Evolutionary conservation across 2,113 vertebrate species (phyloP).

Genomic region (Todiramphus saurophagus): DNA sequence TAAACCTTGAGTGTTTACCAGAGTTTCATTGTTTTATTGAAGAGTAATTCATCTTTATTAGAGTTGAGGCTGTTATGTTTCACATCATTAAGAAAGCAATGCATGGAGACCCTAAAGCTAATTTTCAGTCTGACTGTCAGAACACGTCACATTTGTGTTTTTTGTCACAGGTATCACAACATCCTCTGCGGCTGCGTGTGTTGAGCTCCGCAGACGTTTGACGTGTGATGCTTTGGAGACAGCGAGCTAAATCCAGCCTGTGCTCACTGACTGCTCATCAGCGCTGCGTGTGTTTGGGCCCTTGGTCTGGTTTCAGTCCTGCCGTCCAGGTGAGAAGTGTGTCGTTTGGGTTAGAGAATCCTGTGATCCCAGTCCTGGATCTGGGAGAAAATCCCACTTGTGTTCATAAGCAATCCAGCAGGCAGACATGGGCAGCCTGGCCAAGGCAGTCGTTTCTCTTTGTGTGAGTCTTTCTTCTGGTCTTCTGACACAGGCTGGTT

Average conservation of each 20-base stretch:
- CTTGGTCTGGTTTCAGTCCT: neutral
- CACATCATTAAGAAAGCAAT: slow-evolving; percentile 65
- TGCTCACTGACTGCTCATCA: neutral
- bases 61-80: slow-evolving; percentile 63
- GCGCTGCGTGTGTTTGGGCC: neutral
- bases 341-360: neutral
- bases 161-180: neutral
- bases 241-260: neutral
- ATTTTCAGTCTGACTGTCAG: slow-evolving; percentile 36
- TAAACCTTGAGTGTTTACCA: slow-evolving; percentile 81
- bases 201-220: slow-evolving; percentile 32
- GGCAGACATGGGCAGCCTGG: rapidly evolving
- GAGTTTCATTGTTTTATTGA: slow-evolving; percentile 79
- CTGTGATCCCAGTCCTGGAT: neutral
- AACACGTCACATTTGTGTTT: slow-evolving; percentile 29
- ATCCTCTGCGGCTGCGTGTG: neutral
- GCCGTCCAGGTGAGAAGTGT: neutral
- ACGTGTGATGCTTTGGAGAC: neutral
- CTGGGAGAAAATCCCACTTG: neutral
- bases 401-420: neutral
- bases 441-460: neutral
- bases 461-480: neutral
- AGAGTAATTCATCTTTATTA: slow-evolving; percentile 88
- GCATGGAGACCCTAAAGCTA: slow-evolving; percentile 52
- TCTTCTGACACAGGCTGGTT: neutral